Evolutionary conservation across 2,113 vertebrate species (phyloP).

Genomic region (Colinus virginianus): DNA sequence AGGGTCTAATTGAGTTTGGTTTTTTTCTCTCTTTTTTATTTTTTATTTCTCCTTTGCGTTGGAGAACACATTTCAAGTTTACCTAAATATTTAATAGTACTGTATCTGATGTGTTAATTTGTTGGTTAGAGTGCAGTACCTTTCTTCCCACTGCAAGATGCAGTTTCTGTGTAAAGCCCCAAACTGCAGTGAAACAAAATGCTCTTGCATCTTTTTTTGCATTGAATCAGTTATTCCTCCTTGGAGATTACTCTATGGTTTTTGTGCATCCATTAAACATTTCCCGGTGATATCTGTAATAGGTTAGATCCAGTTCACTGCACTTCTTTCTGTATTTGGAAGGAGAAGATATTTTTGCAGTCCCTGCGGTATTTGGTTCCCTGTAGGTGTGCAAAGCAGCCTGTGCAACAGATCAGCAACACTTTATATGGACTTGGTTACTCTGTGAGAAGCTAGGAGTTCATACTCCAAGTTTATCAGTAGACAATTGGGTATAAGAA

Average conservation of each 20-base stretch:
- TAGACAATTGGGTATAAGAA: neutral
- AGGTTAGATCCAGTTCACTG: neutral
- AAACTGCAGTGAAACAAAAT: neutral
- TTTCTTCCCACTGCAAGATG: neutral
- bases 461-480: neutral
- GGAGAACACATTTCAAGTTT: neutral
- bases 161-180: neutral
- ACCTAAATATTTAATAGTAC: neutral
- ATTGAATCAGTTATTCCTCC: neutral
- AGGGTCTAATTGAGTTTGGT: neutral
- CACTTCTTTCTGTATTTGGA: neutral
- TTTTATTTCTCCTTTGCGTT: neutral
- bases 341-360: neutral
- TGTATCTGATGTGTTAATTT: neutral
- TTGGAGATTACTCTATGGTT: neutral
- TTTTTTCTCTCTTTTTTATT: neutral
- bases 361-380: neutral
- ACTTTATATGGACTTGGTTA: rapidly evolving
- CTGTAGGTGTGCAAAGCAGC: neutral
- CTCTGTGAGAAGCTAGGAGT: neutral
- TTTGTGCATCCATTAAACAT: neutral
- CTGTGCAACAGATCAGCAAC: neutral
- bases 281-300: neutral
- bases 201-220: neutral
- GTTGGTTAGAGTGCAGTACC: neutral